Percentiles rank a stretch among this genome's conserved stretches.
phyloP scores from a whole-genome alignment of 2,113 vertebrate species.

The Ptilonorhynchus violaceus region DNA sequence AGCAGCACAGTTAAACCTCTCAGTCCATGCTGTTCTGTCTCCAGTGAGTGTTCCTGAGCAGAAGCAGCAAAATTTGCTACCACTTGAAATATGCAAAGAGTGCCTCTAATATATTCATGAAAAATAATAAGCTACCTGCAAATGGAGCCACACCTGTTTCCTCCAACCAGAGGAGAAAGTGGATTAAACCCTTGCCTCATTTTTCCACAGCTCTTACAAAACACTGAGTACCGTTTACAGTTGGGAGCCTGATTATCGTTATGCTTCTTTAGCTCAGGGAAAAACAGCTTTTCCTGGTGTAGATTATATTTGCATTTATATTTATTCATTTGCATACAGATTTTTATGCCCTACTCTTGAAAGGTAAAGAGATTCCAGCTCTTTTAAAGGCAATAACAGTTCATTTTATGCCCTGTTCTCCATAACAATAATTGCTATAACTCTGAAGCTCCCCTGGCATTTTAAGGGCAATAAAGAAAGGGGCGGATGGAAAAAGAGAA shows the following conservation, averaged over 20 bases:
- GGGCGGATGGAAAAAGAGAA: not conserved
- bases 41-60: not conserved
- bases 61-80: not conserved
- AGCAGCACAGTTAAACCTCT: not conserved
- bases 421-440: conserved; percentile 74
- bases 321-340: conserved; percentile 66
- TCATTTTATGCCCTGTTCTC: conserved; percentile 75
- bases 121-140: conserved; percentile 22
- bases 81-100: not conserved
- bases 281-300: conserved; percentile 49
- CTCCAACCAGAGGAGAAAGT: not conserved
- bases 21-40: not conserved
- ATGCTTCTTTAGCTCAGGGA: conserved; percentile 60
- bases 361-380: conserved; percentile 71
- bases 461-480: conserved; percentile 72
- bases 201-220: conserved; percentile 30
- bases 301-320: conserved; percentile 66
- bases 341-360: conserved; percentile 58
- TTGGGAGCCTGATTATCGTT: conserved; percentile 20
- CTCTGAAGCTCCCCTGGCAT: conserved; percentile 70
- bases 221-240: not conserved
- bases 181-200: not conserved
- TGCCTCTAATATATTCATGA: not conserved
- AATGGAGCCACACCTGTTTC: conserved; percentile 28
- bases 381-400: conserved; percentile 75